Percentiles rank a stretch among this genome's conserved stretches.
Conservation (phyloP, 2,888 invertebrate species). For the Colostygia pectinataria region DNA sequence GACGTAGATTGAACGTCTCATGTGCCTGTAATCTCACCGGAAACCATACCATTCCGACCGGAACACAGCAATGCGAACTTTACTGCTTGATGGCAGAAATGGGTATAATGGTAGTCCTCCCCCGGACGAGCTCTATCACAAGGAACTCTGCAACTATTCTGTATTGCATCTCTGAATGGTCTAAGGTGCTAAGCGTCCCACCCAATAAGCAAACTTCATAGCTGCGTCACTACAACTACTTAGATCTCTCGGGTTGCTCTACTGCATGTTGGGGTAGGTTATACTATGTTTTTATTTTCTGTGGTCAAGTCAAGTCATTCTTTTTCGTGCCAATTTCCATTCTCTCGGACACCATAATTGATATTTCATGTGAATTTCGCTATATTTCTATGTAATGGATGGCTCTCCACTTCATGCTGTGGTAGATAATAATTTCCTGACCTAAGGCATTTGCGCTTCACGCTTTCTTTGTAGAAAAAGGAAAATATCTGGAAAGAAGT, state of each 20-base stretch:
- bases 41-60: too few species aligned
- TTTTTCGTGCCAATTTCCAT: slow-evolving; percentile 45
- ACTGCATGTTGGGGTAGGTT: slow-evolving; percentile 11
- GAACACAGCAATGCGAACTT: too few species aligned
- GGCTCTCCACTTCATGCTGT: slow-evolving; percentile 4
- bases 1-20: too few species aligned
- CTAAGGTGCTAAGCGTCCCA: too few species aligned
- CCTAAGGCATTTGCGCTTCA: slow-evolving; percentile 11
- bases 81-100: too few species aligned
- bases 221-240: too few species aligned
- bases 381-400: slow-evolving; percentile 26
- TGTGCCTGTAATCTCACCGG: too few species aligned
- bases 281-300: slow-evolving; percentile 14
- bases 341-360: slow-evolving; percentile 42
- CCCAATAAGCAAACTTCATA: too few species aligned
- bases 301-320: slow-evolving; percentile 37
- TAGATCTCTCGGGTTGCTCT: too few species aligned
- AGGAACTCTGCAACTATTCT: too few species aligned
- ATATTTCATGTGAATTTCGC: slow-evolving; percentile 38
- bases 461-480: slow-evolving; percentile 1
- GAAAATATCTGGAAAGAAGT: background rate
- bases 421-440: slow-evolving; percentile 18
- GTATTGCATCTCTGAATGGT: background rate
- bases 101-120: too few species aligned
- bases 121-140: too few species aligned